Percentiles rank a stretch among this genome's conserved stretches.
Evolutionary conservation across 2,797 vertebrate species (phyloP).

Genomic region (Austrolebias charrua): DNA sequence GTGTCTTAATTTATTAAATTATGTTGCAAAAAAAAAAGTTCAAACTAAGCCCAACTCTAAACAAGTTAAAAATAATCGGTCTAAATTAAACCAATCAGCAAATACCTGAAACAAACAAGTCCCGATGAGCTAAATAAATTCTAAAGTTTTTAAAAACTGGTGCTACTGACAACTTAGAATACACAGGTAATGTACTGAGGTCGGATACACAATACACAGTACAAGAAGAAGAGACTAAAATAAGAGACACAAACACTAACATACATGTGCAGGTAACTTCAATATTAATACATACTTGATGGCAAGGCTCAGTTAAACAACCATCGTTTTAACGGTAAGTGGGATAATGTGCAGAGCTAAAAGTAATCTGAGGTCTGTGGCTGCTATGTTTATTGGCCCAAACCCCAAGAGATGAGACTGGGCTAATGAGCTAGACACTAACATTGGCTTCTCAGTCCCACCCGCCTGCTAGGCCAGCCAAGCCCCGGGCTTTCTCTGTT

Average conservation of each 20-base stretch:
- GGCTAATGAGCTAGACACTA: conserved; percentile 76
- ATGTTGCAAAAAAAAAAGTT: too few relatives aligned
- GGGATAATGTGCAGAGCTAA: conserved; percentile 63
- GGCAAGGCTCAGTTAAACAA: conserved; percentile 60
- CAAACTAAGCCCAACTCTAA: background rate
- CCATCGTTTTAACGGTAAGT: conserved; percentile 75
- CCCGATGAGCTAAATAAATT: too few relatives aligned
- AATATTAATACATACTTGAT: conserved; percentile 39
- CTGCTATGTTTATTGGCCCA: conserved; percentile 86
- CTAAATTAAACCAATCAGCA: background rate
- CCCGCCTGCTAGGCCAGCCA: conserved; percentile 58
- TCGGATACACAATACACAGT: conserved; percentile 5
- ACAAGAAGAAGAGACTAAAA: conserved; percentile 4
- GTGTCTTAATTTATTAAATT: background rate
- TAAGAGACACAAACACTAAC: conserved; percentile 8
- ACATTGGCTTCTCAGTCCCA: conserved; percentile 63
- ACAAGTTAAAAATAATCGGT: background rate
- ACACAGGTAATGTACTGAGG: background rate
- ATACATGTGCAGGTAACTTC: conserved; percentile 28
- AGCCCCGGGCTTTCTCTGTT: conserved; percentile 79
- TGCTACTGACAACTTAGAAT: background rate
- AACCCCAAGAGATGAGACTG: conserved; percentile 78
- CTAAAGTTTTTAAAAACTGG: background rate
- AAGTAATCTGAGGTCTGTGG: conserved; percentile 85
- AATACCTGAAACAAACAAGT: background rate